Evolutionary conservation across 2,888 invertebrate species (phyloP).

Genomic region (Oligia latruncula): DNA sequence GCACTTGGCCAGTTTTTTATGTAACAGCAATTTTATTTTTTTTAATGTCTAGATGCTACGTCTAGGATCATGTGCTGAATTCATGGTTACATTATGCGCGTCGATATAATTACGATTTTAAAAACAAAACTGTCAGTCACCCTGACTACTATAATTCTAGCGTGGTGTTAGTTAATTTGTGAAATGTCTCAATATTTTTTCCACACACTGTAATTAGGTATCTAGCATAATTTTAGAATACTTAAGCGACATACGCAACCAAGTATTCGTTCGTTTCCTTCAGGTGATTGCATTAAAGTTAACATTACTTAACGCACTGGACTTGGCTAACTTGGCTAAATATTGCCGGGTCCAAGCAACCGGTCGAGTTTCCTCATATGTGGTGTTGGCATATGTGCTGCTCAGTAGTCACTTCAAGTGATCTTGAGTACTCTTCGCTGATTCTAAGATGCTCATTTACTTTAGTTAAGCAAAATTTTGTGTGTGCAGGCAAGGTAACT

Average conservation of each 20-base stretch:
- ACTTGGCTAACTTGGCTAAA: conserved; percentile 38
- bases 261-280: conserved; percentile 47
- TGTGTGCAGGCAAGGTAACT: background rate
- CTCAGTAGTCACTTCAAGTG: conserved; percentile 9
- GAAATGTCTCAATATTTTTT: conserved; percentile 23
- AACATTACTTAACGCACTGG: conserved; percentile 56
- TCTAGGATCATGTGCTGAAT: too few relatives aligned
- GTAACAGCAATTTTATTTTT: too few relatives aligned
- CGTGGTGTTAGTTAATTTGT: background rate
- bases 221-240: conserved; percentile 33
- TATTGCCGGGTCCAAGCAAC: conserved; percentile 51
- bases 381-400: conserved; percentile 20
- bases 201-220: conserved; percentile 31
- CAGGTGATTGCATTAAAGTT: conserved; percentile 50
- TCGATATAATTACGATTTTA: background rate
- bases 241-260: conserved; percentile 36
- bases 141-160: background rate
- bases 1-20: too few relatives aligned
- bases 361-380: conserved; percentile 55
- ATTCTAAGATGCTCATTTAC: background rate
- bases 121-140: background rate
- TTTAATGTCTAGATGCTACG: too few relatives aligned
- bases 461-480: background rate
- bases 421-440: conserved; percentile 14
- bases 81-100: background rate